Conservation (phyloP, 2,797 vertebrate genomes). For the Poliocrania exsul region DNA sequence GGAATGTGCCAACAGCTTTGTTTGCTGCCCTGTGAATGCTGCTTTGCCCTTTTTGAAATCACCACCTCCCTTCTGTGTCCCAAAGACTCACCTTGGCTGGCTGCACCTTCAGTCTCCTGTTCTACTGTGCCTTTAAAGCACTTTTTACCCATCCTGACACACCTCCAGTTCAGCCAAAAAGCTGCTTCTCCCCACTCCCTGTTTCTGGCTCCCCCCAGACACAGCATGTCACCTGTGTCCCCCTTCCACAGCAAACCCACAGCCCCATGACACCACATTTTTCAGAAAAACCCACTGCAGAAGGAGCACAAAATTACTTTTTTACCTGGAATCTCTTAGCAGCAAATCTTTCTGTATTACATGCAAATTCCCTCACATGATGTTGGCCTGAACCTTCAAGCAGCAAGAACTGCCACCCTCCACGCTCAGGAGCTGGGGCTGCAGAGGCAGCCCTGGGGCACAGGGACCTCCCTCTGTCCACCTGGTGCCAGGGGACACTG, state of each 20-base stretch:
- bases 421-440: neutral
- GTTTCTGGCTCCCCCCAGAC: neutral
- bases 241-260: neutral
- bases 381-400: neutral
- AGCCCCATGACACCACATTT: neutral
- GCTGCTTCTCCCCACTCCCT: neutral
- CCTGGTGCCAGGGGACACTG: neutral
- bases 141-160: neutral
- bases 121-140: neutral
- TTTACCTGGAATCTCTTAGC: neutral
- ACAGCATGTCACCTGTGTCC: fast-evolving
- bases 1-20: neutral
- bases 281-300: neutral
- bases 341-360: neutral
- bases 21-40: neutral
- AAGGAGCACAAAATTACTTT: neutral
- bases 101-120: neutral
- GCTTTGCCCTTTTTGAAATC: neutral
- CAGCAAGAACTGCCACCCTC: neutral
- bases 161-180: neutral
- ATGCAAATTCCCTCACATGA: neutral
- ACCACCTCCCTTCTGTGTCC: neutral
- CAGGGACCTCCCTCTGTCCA: neutral
- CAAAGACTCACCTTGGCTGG: neutral
- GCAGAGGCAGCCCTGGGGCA: neutral